Percentiles rank a stretch among this genome's conserved stretches.
Conservation (phyloP, 2,888 invertebrate species). For the Nomada fucata region DNA sequence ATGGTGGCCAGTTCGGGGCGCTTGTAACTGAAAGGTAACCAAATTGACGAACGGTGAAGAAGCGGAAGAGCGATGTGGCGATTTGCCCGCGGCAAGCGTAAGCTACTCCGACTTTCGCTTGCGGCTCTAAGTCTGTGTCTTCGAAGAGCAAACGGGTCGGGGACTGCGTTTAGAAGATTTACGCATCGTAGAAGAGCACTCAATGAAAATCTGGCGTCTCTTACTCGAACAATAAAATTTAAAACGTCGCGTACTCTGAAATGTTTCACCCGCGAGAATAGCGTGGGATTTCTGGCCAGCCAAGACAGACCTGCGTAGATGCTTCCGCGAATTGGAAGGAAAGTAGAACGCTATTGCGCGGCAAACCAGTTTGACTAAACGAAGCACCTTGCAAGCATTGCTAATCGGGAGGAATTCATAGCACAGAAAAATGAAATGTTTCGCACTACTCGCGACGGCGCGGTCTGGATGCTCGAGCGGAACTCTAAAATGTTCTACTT, state of each 20-base stretch:
- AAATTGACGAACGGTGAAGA: slow-evolving; percentile 40
- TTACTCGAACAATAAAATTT: slow-evolving; percentile 49
- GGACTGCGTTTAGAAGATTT: slow-evolving; percentile 43
- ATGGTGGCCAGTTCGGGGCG: slow-evolving; percentile 14
- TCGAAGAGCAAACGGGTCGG: slow-evolving; percentile 48
- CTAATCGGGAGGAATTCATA: neutral
- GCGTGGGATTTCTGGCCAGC: neutral
- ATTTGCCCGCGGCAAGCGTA: neutral
- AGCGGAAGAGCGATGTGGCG: neutral
- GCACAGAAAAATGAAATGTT: neutral
- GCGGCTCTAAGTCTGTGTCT: neutral
- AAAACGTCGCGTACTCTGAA: slow-evolving; percentile 42
- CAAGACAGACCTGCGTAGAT: slow-evolving; percentile 9
- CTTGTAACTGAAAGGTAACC: slow-evolving; percentile 14
- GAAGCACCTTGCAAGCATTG: neutral
- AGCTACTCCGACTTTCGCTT: slow-evolving; percentile 36
- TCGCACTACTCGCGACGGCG: neutral
- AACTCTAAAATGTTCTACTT: neutral
- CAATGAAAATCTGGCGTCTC: slow-evolving; percentile 60
- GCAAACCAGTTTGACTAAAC: neutral
- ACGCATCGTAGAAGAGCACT: slow-evolving; percentile 45
- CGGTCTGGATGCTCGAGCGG: neutral
- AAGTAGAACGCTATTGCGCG: neutral
- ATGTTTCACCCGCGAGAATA: slow-evolving; percentile 2
- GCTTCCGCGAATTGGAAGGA: neutral